phyloP scores from a whole-genome alignment of 2,888 invertebrate genomes.

The Encarsia formosa region DNA sequence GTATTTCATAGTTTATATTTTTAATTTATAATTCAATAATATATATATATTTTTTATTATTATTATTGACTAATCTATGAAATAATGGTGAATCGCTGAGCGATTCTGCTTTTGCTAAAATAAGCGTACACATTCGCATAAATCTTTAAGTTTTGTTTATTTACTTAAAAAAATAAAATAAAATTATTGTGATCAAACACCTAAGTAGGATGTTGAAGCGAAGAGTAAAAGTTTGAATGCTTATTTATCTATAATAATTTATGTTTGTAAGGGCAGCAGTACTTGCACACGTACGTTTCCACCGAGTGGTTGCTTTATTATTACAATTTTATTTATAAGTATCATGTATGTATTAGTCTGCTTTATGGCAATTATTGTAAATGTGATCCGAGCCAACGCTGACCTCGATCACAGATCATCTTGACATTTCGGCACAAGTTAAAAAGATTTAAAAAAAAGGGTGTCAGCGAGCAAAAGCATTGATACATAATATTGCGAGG shows the following conservation, averaged over 20 bases:
- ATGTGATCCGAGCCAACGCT: constrained; percentile 11
- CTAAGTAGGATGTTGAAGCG: no score
- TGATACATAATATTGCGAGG: no score
- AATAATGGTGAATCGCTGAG: constrained; percentile 21
- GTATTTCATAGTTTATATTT: constrained; percentile 12
- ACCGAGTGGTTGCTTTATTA: constrained; percentile 10
- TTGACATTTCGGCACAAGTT: no score
- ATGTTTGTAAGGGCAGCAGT: constrained; percentile 27
- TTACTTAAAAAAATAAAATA: constrained; percentile 22
- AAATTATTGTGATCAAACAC: constrained; percentile 15
- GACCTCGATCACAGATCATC: constrained; percentile 21
- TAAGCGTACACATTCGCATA: constrained; percentile 9
- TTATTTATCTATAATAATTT: neutral
- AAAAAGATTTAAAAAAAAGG: no score
- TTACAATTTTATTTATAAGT: no score
- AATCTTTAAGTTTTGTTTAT: constrained; percentile 1
- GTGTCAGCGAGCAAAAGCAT: no score
- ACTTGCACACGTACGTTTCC: constrained; percentile 26
- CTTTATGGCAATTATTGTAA: neutral
- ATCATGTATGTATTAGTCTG: no score
- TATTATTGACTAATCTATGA: neutral
- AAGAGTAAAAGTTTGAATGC: neutral
- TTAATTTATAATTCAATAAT: no score
- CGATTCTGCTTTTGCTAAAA: constrained; percentile 6
- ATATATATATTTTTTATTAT: constrained; percentile 5